A percentile compares a stretch with the other conserved stretches of the same genome.
These are phyloP conservation scores for Gasterosteus aculeatus DNA, from an alignment of 2,113 vertebrate species.

Conservation along the genomic window DNA sequence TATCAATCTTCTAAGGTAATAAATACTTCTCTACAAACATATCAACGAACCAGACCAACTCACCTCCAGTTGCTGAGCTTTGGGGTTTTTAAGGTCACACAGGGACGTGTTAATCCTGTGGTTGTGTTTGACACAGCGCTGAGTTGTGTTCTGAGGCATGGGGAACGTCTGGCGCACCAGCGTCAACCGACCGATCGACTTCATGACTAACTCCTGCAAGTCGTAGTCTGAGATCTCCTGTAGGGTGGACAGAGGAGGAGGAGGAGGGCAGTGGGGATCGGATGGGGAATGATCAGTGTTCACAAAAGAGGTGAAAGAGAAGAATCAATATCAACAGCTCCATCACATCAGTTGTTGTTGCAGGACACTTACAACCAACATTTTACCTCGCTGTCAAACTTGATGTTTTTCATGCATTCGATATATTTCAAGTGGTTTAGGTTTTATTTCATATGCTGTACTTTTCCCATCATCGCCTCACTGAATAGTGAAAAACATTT, in stretches of 20 bases:
- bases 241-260: slow-evolving; percentile 1
- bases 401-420: background rate
- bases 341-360: background rate
- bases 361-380: background rate
- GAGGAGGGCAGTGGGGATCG: background rate
- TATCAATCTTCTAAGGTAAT: background rate
- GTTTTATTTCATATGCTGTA: slow-evolving; percentile 4
- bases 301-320: background rate
- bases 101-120: slow-evolving; percentile 96
- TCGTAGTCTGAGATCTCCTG: slow-evolving; percentile 95
- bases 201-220: slow-evolving; percentile 95
- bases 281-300: background rate
- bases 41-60: slow-evolving; percentile 8
- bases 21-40: background rate
- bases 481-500: background rate
- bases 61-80: slow-evolving; percentile 95
- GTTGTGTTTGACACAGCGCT: slow-evolving; percentile 95
- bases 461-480: slow-evolving; percentile 12
- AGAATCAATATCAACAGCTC: slow-evolving; percentile 10
- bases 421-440: slow-evolving; percentile 1
- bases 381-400: background rate
- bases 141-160: slow-evolving; percentile 92
- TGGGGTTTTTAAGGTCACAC: slow-evolving; percentile 95
- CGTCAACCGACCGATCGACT: slow-evolving; percentile 95
- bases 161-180: slow-evolving; percentile 96